Evolutionary conservation across 2,797 vertebrate genomes (phyloP).

Genomic region (Bradypodion pumilum): DNA sequence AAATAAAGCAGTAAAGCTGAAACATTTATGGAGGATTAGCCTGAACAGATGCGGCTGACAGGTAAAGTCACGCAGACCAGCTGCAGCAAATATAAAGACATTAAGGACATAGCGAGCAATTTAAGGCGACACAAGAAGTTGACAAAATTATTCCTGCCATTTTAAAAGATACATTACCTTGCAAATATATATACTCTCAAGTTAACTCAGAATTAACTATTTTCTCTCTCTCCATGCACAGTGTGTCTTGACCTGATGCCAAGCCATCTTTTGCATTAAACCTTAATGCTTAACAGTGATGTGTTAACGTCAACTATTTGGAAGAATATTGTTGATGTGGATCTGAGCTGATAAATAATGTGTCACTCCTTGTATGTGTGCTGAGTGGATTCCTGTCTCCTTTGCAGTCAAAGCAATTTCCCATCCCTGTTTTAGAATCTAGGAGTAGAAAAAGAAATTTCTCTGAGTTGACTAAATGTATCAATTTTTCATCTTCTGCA

Average conservation of each 20-base stretch:
- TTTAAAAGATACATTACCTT: constrained; percentile 26
- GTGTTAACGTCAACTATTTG: background rate
- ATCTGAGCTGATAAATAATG: constrained; percentile 3
- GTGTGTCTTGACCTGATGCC: background rate
- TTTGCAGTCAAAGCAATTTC: background rate
- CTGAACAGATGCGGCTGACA: constrained; percentile 21
- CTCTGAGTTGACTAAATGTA: background rate
- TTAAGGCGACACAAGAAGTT: constrained; percentile 7
- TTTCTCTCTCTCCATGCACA: background rate
- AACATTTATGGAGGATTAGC: constrained; percentile 10
- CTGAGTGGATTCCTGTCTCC: background rate
- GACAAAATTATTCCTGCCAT: constrained; percentile 16
- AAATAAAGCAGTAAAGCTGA: constrained; percentile 12
- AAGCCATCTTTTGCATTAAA: background rate
- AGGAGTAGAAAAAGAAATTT: background rate
- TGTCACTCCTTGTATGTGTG: background rate
- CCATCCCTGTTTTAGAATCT: background rate
- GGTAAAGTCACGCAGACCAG: background rate
- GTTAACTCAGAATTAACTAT: constrained; percentile 14
- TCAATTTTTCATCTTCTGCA: background rate
- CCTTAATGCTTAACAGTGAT: background rate
- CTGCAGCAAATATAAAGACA: constrained; percentile 36
- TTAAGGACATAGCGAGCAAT: background rate
- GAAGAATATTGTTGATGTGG: background rate
- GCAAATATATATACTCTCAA: background rate